Percentiles rank a stretch among this genome's conserved stretches.
These are phyloP conservation scores for Agrypnia vestita DNA, from an alignment of 1,140 invertebrate genomes.

Conservation along the genomic window DNA sequence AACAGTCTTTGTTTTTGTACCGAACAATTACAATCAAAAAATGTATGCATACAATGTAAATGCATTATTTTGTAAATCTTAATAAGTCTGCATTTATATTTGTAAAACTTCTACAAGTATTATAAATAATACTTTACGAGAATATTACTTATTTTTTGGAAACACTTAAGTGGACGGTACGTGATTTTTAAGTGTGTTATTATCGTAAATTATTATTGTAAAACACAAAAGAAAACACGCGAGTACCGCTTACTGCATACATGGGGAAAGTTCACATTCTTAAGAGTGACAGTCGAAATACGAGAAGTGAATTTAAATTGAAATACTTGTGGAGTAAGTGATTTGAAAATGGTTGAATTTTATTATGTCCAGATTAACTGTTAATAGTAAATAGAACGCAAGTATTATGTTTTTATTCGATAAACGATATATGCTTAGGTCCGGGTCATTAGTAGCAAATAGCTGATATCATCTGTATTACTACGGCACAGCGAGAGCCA, in stretches of 20 bases:
- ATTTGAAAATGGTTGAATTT: not conserved
- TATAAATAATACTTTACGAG: too few species aligned
- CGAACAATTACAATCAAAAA: too few species aligned
- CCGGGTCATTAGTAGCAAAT: not conserved
- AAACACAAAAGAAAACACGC: slow-evolving; percentile 5
- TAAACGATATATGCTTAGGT: not conserved
- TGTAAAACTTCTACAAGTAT: too few species aligned
- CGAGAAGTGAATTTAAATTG: not conserved
- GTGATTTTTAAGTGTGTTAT: too few species aligned
- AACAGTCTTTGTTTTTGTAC: too few species aligned
- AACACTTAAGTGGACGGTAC: too few species aligned
- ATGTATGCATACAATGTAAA: too few species aligned
- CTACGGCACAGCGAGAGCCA: not conserved
- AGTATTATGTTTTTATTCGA: not conserved
- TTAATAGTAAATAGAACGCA: not conserved
- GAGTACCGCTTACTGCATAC: not conserved
- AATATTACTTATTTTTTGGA: too few species aligned
- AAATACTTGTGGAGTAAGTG: not conserved
- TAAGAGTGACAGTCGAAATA: not conserved
- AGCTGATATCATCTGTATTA: not conserved
- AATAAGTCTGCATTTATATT: too few species aligned
- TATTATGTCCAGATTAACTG: not conserved
- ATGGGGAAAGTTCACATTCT: not conserved
- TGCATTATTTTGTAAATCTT: too few species aligned
- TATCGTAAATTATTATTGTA: too few species aligned